Percentiles rank a stretch among this genome's conserved stretches.
These are phyloP conservation scores for Seira ritae DNA, from an alignment of 2,888 invertebrate species.

Conservation along the genomic window DNA sequence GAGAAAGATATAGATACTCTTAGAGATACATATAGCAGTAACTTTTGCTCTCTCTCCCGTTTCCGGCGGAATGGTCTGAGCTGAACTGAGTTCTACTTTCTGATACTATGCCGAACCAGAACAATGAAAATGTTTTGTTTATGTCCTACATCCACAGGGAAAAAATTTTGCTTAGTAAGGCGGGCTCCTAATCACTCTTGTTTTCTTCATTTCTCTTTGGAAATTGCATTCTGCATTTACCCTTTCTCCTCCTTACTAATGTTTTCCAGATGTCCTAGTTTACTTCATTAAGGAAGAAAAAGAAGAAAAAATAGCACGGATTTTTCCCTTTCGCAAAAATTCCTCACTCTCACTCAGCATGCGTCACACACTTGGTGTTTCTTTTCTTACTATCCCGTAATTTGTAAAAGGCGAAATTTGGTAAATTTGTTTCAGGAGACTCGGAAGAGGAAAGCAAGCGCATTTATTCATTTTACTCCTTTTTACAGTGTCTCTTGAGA, in stretches of 20 bases:
- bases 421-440: too few relatives aligned
- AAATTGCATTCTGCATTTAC: conserved; percentile 8
- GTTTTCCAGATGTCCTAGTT: neutral
- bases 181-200: neutral
- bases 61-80: too few relatives aligned
- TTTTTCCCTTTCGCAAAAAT: too few relatives aligned
- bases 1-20: too few relatives aligned
- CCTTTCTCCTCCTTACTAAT: too few relatives aligned
- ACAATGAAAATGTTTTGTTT: neutral
- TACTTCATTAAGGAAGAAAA: neutral
- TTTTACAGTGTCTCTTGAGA: neutral
- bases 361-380: neutral
- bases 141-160: neutral
- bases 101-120: too few relatives aligned
- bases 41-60: neutral
- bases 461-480: neutral
- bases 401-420: neutral
- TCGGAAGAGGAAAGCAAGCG: too few relatives aligned
- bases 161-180: too few relatives aligned
- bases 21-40: neutral
- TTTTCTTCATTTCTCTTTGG: conserved; percentile 10
- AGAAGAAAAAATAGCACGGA: too few relatives aligned
- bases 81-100: neutral
- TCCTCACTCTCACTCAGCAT: neutral
- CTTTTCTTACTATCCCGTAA: conserved; percentile 38